phyloP scores from a whole-genome alignment of 2,797 vertebrate species.

The Enteromius paludinosus region DNA sequence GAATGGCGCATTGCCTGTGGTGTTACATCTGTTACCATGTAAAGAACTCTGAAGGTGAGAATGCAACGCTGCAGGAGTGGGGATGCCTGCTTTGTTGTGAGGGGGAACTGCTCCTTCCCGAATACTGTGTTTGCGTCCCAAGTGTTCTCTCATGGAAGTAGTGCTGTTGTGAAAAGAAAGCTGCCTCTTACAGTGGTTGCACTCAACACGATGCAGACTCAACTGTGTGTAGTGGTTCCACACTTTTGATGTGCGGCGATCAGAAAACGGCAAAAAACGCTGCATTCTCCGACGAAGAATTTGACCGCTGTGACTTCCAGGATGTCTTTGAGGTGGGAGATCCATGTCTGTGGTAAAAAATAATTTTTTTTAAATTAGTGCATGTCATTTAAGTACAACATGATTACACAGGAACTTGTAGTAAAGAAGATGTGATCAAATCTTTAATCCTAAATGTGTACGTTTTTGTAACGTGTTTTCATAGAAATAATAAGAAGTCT shows the following conservation, averaged over 20 bases:
- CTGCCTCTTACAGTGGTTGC: conserved; percentile 76
- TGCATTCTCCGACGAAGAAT: conserved; percentile 65
- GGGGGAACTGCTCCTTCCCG: conserved; percentile 59
- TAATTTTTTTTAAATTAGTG: background rate
- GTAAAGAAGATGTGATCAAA: background rate
- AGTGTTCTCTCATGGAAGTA: conserved; percentile 74
- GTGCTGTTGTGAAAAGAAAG: conserved; percentile 78
- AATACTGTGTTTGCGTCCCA: conserved; percentile 73
- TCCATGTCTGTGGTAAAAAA: conserved; percentile 59
- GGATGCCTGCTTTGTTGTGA: conserved; percentile 48
- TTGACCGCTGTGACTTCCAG: conserved; percentile 57
- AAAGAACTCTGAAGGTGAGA: conserved; percentile 56
- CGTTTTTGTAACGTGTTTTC: background rate
- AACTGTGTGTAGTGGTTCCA: conserved; percentile 78
- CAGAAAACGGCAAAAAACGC: conserved; percentile 58
- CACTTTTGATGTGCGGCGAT: conserved; percentile 72
- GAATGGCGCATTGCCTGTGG: conserved; percentile 44
- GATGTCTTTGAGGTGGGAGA: conserved; percentile 61
- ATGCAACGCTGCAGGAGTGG: conserved; percentile 46
- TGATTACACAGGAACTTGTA: background rate
- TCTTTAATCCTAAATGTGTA: background rate
- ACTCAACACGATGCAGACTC: conserved; percentile 73
- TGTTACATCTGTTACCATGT: conserved; percentile 46
- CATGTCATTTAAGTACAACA: background rate
- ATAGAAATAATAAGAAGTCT: background rate